Percentiles rank a stretch among this genome's conserved stretches.
Evolutionary conservation across 2,797 vertebrate genomes (phyloP).

Genomic region (Cryptoprocta ferox): DNA sequence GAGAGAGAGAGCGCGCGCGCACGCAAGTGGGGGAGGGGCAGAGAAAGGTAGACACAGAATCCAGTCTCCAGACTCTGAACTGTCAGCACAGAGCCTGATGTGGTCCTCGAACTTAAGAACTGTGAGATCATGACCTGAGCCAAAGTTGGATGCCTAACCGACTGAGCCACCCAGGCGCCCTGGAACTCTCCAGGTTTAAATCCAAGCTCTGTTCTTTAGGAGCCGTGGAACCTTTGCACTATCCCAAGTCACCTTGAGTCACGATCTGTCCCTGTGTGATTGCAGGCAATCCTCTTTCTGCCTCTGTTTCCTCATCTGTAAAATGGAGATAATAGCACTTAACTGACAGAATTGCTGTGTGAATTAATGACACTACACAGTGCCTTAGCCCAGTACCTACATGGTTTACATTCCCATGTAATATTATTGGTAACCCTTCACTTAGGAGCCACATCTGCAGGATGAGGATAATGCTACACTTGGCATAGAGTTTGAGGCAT

Average conservation of each 20-base stretch:
- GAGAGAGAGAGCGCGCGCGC: too few species aligned
- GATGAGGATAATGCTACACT: not conserved
- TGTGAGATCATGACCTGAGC: too few species aligned
- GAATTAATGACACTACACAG: not conserved
- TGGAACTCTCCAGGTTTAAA: not conserved
- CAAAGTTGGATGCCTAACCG: too few species aligned
- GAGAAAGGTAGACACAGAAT: too few species aligned
- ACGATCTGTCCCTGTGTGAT: not conserved
- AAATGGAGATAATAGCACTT: slow-evolving; percentile 12
- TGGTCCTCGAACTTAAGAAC: too few species aligned
- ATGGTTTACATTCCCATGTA: not conserved
- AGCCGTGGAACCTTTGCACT: not conserved
- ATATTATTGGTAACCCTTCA: not conserved
- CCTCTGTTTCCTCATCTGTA: slow-evolving; percentile 48
- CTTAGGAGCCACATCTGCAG: slow-evolving; percentile 8
- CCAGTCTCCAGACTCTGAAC: too few species aligned
- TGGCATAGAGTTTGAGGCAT: not conserved
- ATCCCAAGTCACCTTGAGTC: not conserved
- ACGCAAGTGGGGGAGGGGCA: too few species aligned
- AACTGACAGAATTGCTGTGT: not conserved
- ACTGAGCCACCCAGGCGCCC: too few species aligned
- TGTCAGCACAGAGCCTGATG: too few species aligned
- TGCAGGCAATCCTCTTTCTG: not conserved
- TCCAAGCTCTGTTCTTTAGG: not conserved
- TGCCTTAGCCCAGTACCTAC: not conserved